Evolutionary conservation across 2,113 vertebrate genomes (phyloP).

Genomic region (Bos indicus): DNA sequence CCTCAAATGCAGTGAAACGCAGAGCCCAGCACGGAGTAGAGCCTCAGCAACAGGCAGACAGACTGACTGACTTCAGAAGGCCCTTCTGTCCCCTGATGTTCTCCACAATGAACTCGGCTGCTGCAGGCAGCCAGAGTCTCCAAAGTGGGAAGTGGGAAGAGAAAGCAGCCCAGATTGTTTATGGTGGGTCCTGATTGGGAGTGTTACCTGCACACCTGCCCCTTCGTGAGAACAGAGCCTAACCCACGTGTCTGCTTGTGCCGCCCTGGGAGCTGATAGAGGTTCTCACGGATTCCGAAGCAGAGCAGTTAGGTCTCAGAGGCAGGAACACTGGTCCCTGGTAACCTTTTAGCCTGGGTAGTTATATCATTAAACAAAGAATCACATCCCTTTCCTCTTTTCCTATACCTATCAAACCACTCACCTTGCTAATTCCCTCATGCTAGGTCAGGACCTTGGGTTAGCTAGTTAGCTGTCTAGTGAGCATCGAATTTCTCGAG

Average conservation of each 20-base stretch:
- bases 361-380: neutral
- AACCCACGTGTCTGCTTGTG: too few species aligned
- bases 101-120: neutral
- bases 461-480: neutral
- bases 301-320: neutral
- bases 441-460: neutral
- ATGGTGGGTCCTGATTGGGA: too few species aligned
- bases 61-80: neutral
- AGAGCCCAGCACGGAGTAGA: neutral
- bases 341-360: neutral
- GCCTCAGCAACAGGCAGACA: neutral
- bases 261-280: neutral
- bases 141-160: neutral
- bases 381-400: neutral
- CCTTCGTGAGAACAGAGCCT: neutral
- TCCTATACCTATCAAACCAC: neutral
- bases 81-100: neutral
- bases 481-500: neutral
- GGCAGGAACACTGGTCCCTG: neutral
- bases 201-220: neutral
- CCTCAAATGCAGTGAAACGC: neutral
- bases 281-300: rapidly evolving
- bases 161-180: neutral
- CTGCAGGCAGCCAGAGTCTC: neutral
- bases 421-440: neutral